These are phyloP conservation scores for Campopleginae sp. DNA, from an alignment of 2,888 invertebrate species.

Conservation along the genomic window DNA sequence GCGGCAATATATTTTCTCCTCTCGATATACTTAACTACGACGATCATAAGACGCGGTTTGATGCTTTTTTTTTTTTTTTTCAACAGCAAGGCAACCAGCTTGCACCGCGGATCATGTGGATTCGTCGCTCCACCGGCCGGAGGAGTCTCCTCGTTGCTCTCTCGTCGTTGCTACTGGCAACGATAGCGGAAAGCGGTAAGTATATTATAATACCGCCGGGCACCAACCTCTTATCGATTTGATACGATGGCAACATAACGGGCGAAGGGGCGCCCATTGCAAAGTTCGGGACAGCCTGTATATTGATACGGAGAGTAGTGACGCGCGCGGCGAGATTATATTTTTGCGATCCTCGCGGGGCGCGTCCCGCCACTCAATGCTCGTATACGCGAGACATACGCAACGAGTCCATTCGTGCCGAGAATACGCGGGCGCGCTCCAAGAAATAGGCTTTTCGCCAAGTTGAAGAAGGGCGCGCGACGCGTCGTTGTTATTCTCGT, in stretches of 20 bases:
- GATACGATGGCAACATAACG: too few relatives aligned
- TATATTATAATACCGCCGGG: too few relatives aligned
- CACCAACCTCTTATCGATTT: too few relatives aligned
- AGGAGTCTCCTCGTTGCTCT: constrained; percentile 60
- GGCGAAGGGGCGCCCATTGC: neutral
- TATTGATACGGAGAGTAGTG: neutral
- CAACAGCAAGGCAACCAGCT: too few relatives aligned
- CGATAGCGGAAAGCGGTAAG: constrained; percentile 58
- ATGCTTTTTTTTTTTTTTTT: neutral
- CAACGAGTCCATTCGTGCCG: constrained; percentile 48
- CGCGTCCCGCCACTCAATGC: constrained; percentile 33
- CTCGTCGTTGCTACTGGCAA: constrained; percentile 6
- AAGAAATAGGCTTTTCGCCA: constrained; percentile 60
- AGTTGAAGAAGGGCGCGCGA: constrained; percentile 53
- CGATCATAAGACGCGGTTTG: too few relatives aligned
- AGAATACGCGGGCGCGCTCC: constrained; percentile 45
- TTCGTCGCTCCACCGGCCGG: constrained; percentile 46
- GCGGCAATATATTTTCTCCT: constrained; percentile 6
- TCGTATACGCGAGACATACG: constrained; percentile 24
- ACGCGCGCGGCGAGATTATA: constrained; percentile 43
- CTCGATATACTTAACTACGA: neutral
- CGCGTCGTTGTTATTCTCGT: constrained; percentile 75
- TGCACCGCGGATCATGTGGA: constrained; percentile 65
- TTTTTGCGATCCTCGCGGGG: constrained; percentile 58
- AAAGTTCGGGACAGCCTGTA: neutral